Percentiles rank a stretch among this genome's conserved stretches.
Conservation (phyloP, 2,797 vertebrate genomes). For the Sardinella longiceps region DNA sequence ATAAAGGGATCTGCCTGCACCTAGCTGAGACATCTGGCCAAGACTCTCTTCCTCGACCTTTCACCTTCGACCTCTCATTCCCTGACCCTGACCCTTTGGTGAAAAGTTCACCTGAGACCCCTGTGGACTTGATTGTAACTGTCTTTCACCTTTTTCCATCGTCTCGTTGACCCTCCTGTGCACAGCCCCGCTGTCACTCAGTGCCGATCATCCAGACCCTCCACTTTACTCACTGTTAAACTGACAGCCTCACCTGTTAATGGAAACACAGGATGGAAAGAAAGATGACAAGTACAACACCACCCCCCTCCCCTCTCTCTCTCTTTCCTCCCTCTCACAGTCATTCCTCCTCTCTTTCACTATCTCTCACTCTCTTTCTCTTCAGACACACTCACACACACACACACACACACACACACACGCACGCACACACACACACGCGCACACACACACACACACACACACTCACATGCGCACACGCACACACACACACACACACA, state of each 20-base stretch:
- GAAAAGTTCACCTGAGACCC: background rate
- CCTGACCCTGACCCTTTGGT: background rate
- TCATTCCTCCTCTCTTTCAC: background rate
- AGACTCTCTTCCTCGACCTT: conserved; percentile 45
- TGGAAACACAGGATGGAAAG: background rate
- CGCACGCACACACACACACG: background rate
- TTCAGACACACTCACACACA: conserved; percentile 17
- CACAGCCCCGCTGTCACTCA: background rate
- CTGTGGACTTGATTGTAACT: background rate
- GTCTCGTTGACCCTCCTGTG: background rate
- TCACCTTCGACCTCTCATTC: conserved; percentile 6
- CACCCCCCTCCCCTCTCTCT: background rate
- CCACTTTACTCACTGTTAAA: background rate
- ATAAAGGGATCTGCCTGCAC: conserved; percentile 38
- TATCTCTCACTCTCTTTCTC: background rate
- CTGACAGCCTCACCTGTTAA: background rate
- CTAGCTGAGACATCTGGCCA: background rate
- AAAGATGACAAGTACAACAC: background rate
- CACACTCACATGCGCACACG: background rate
- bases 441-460: background rate
- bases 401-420: background rate
- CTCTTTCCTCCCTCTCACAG: background rate
- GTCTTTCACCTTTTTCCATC: background rate
- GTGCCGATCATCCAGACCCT: background rate
- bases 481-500: background rate